Percentiles rank a stretch among this genome's conserved stretches.
Evolutionary conservation across 1,140 invertebrate genomes (phyloP).

Genomic region (Myzus persicae): DNA sequence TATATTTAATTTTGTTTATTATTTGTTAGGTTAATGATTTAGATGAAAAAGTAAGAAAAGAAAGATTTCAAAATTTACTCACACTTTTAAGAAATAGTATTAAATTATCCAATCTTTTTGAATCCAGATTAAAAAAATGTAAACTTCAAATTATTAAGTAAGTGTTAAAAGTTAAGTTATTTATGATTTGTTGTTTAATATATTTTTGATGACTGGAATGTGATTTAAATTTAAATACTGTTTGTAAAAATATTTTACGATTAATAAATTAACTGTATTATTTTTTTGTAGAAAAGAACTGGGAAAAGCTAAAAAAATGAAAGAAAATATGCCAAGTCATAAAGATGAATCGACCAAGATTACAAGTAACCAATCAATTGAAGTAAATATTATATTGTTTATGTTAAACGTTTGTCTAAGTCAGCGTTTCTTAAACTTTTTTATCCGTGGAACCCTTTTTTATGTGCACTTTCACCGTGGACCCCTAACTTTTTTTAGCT

Average conservation of each 20-base stretch:
- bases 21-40: neutral
- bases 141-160: conserved; percentile 54
- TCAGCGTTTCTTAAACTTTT: too few relatives aligned
- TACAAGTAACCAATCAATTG: neutral
- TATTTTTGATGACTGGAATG: neutral
- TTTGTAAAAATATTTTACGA: neutral
- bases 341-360: neutral
- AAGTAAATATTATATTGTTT: neutral
- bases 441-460: too few relatives aligned
- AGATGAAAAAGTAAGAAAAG: conserved; percentile 10
- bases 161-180: neutral
- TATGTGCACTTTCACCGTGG: too few relatives aligned
- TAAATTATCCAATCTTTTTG: conserved; percentile 36
- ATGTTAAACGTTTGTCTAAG: too few relatives aligned
- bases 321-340: neutral
- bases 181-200: neutral
- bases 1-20: neutral
- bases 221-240: neutral
- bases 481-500: too few relatives aligned
- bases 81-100: conserved; percentile 26
- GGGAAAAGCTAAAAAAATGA: neutral
- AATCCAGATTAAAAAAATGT: conserved; percentile 48
- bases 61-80: conserved; percentile 48
- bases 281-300: conserved; percentile 41
- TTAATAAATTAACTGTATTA: neutral